Conservation (phyloP, 1,140 invertebrate genomes). For the Gonioctena quinquepunctata region DNA sequence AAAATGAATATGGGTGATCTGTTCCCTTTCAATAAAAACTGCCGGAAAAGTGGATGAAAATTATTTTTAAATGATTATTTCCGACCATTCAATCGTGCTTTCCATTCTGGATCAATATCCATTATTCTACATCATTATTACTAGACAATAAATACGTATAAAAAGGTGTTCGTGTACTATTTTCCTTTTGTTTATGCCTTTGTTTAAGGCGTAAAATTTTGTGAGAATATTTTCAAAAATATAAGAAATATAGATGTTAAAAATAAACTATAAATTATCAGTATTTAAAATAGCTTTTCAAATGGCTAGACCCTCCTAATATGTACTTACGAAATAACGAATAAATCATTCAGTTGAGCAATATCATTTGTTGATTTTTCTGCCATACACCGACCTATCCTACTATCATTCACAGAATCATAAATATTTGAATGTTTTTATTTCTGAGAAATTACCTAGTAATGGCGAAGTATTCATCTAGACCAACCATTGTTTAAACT, state of each 20-base stretch:
- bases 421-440: no score
- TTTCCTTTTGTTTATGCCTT: not conserved
- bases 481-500: no score
- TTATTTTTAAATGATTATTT: no score
- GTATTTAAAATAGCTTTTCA: constrained; percentile 56
- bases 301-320: constrained; percentile 55
- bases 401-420: no score
- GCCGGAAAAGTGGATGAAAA: no score
- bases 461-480: no score
- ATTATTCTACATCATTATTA: constrained; percentile 14
- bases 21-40: no score
- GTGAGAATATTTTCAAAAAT: constrained; percentile 36
- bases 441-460: no score
- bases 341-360: constrained; percentile 53
- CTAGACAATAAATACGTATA: constrained; percentile 20
- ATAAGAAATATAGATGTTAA: constrained; percentile 48
- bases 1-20: no score
- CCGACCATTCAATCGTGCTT: no score
- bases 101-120: constrained; percentile 5
- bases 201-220: constrained; percentile 19
- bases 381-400: no score
- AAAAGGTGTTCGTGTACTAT: not conserved
- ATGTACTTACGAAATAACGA: constrained; percentile 52
- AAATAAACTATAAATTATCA: constrained; percentile 54
- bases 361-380: constrained; percentile 6